Percentiles rank a stretch among this genome's conserved stretches.
phyloP scores from a whole-genome alignment of 2,888 invertebrate species.

The Cheilosia grossa region DNA sequence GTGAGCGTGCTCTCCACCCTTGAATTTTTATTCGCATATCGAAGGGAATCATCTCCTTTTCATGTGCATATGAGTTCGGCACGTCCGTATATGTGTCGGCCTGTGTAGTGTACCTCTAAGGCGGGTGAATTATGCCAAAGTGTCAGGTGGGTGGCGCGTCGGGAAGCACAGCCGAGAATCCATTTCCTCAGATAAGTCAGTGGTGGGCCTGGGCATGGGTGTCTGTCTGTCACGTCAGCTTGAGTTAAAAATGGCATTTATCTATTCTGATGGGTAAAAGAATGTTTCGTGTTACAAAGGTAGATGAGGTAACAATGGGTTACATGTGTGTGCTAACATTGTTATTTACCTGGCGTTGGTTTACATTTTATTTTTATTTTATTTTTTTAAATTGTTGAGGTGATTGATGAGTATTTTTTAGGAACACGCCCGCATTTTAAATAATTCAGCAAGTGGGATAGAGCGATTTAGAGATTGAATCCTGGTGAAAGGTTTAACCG shows the following conservation, averaged over 20 bases:
- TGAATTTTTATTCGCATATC: constrained; percentile 56
- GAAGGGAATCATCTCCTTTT: constrained; percentile 54
- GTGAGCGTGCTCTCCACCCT: constrained; percentile 49
- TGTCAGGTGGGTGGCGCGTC: constrained; percentile 28
- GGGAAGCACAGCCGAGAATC: constrained; percentile 16
- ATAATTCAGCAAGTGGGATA: background rate
- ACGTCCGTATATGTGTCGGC: constrained; percentile 16
- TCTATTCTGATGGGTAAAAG: constrained; percentile 41
- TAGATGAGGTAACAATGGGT: constrained; percentile 34
- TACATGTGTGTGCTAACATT: background rate
- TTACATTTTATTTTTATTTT: background rate
- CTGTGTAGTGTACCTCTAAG: constrained; percentile 5
- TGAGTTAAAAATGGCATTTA: constrained; percentile 60
- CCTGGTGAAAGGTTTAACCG: background rate
- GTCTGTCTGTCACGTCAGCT: constrained; percentile 62
- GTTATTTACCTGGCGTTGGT: constrained; percentile 11
- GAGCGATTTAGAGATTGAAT: constrained; percentile 6
- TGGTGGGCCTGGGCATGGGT: constrained; percentile 28
- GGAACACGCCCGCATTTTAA: background rate
- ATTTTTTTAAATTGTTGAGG: background rate
- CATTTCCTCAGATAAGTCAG: constrained; percentile 33
- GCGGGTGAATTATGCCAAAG: constrained; percentile 62
- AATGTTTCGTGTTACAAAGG: constrained; percentile 30
- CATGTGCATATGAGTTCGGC: constrained; percentile 55
- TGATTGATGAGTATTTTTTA: constrained; percentile 30